Evolutionary conservation across 2,797 vertebrate genomes (phyloP), one percentile per base, ranked within the genome.

Genomic region (Phrynocephalus forsythii): DNA sequence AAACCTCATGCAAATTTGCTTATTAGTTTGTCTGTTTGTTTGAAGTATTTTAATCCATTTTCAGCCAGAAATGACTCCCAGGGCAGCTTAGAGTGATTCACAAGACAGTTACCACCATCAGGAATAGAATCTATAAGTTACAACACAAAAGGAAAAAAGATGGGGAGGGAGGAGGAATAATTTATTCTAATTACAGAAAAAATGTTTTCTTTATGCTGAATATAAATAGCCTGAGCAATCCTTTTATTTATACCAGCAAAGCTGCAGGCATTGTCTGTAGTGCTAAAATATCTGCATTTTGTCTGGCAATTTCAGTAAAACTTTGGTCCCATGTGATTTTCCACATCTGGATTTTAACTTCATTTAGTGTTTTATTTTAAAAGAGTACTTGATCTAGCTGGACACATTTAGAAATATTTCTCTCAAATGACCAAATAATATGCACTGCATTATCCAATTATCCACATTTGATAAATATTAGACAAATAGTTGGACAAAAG

Each of bases 171-270:
- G 33, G 7, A 75, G 5, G 18, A 75, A 75, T 13, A 38, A 75
- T 75, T 44, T 75, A 75, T 75, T 44, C 48, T 79, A 79, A 79
- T 79, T 52, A 56, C 33, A 79, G 33, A 79, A 79, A 78, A 28
- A 24, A 15, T 22, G 7, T 24, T 5, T 44, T 20, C 75, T 50
- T 63, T 33, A 15, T 72, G 9, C n/a, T 72, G 69, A 30, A n/a
- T 33, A 72, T 11, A n/a, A 28, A 72, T 30, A 72, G 28, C 24
- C 20, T 50, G 44, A 78, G 4, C 52, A 18, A 26, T 48, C 22
- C 7, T 2, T 79, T 48, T 48, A 33, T 69, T 66, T 28, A 33
- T 28, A 56, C 50, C 50, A 5, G 60, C 63, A 82, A 68, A 28
- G 38, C 5, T 38, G 18, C 8, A 24, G 13, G 15, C 6, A 18